These are phyloP conservation scores for Patella ulyssiponensis DNA, from an alignment of 2,888 invertebrate genomes.

Conservation along the genomic window DNA sequence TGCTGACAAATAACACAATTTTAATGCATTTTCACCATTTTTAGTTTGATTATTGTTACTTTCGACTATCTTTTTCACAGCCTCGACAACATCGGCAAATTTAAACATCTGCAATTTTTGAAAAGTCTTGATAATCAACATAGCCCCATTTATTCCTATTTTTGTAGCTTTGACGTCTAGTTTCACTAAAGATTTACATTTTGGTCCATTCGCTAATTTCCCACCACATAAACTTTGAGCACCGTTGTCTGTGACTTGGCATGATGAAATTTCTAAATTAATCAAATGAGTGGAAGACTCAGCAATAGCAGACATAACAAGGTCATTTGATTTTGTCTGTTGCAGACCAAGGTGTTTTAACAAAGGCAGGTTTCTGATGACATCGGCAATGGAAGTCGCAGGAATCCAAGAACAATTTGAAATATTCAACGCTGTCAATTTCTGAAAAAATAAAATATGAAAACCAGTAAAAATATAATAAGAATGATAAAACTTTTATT, in stretches of 20 bases:
- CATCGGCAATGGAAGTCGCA: slow-evolving; percentile 35
- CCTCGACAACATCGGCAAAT: slow-evolving; percentile 28
- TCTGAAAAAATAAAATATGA: slow-evolving; percentile 40
- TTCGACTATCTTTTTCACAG: slow-evolving; percentile 23
- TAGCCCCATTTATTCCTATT: slow-evolving; percentile 27
- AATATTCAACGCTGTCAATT: slow-evolving; percentile 44
- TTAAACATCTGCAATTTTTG: slow-evolving; percentile 20
- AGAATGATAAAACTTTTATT: no score
- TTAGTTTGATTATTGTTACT: not conserved
- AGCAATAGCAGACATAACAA: slow-evolving; percentile 45
- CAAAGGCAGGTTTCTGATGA: slow-evolving; percentile 37
- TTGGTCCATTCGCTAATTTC: slow-evolving; percentile 21
- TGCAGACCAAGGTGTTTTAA: slow-evolving; percentile 42
- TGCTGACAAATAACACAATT: slow-evolving; percentile 28
- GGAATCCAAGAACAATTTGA: slow-evolving; percentile 25
- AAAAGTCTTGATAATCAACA: slow-evolving; percentile 22
- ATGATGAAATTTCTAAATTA: slow-evolving; percentile 37
- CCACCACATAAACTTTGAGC: slow-evolving; percentile 35
- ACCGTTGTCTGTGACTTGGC: slow-evolving; percentile 42
- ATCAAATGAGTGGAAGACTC: slow-evolving; percentile 24
- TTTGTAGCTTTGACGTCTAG: slow-evolving; percentile 34
- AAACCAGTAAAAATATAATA: no score
- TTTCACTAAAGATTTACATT: slow-evolving; percentile 20
- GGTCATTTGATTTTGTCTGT: slow-evolving; percentile 49
- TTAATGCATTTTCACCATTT: slow-evolving; percentile 6